phyloP scores from a whole-genome alignment of 2,113 vertebrate genomes.

The Hyaena hyaena region DNA sequence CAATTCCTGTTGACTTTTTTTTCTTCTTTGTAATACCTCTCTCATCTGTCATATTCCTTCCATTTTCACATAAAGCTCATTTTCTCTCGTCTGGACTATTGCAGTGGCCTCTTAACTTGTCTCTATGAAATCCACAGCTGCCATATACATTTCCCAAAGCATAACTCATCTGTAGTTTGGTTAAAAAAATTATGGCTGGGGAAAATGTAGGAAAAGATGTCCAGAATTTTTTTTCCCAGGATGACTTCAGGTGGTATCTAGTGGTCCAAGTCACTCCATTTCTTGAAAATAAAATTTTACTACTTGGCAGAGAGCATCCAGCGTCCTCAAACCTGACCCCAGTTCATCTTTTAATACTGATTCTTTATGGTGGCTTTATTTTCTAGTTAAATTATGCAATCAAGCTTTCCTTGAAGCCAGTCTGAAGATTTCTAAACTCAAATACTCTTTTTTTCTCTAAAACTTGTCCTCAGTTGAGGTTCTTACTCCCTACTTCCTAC shows the following conservation, averaged over 20 bases:
- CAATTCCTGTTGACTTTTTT: neutral
- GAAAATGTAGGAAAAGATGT: neutral
- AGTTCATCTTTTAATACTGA: conserved; percentile 40
- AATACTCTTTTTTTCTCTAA: neutral
- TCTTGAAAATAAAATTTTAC: conserved; percentile 50
- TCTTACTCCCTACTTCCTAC: neutral
- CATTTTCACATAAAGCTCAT: neutral
- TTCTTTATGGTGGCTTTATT: conserved; percentile 19
- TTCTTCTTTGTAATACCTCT: neutral
- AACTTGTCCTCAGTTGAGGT: neutral
- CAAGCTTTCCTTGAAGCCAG: neutral
- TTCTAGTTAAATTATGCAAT: conserved; percentile 12
- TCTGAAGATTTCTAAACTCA: neutral
- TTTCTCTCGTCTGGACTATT: neutral
- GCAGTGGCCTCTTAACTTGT: neutral
- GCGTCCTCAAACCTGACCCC: neutral
- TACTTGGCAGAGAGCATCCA: neutral
- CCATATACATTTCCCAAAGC: neutral
- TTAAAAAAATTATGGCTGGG: neutral
- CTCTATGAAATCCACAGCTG: neutral
- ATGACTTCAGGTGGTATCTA: neutral
- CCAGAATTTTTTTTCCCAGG: neutral
- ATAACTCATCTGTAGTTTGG: neutral
- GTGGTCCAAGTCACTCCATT: neutral
- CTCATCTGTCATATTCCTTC: neutral